phyloP scores from a whole-genome alignment of 2,888 invertebrate genomes.

The Isotomurus palustris region DNA sequence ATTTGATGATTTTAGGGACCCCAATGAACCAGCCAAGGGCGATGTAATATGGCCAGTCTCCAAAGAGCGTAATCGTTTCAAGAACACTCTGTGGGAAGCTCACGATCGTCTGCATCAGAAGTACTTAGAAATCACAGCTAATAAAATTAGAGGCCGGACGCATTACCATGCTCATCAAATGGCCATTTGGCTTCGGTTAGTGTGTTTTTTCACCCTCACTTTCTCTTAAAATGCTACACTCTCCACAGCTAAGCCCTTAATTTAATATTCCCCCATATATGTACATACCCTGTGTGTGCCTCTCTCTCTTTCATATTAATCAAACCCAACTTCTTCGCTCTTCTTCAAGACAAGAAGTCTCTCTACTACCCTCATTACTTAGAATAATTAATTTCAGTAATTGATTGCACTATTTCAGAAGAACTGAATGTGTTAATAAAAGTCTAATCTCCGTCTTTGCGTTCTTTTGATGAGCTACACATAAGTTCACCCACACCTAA shows the following conservation, averaged over 20 bases:
- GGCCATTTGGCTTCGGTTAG: slow-evolving; percentile 71
- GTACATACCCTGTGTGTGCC: neutral
- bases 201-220: slow-evolving; percentile 25
- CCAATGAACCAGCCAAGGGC: slow-evolving; percentile 65
- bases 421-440: too few species aligned
- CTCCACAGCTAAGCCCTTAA: neutral
- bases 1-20: too few species aligned
- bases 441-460: too few species aligned
- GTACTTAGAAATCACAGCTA: slow-evolving; percentile 70
- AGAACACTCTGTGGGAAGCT: slow-evolving; percentile 81
- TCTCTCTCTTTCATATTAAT: too few species aligned
- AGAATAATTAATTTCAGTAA: too few species aligned
- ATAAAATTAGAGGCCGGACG: slow-evolving; percentile 51
- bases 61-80: slow-evolving; percentile 76
- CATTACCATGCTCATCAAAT: slow-evolving; percentile 86
- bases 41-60: slow-evolving; percentile 69
- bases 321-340: too few species aligned
- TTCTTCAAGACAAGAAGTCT: too few species aligned
- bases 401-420: too few species aligned
- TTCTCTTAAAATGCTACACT: slow-evolving; percentile 11
- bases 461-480: too few species aligned
- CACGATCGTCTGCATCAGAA: slow-evolving; percentile 90
- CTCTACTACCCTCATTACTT: too few species aligned
- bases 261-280: neutral
- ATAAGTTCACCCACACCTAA: too few species aligned